Percentiles rank a stretch among this genome's conserved stretches.
phyloP scores from a whole-genome alignment of 2,888 invertebrate genomes.

The Beris chalybata region DNA sequence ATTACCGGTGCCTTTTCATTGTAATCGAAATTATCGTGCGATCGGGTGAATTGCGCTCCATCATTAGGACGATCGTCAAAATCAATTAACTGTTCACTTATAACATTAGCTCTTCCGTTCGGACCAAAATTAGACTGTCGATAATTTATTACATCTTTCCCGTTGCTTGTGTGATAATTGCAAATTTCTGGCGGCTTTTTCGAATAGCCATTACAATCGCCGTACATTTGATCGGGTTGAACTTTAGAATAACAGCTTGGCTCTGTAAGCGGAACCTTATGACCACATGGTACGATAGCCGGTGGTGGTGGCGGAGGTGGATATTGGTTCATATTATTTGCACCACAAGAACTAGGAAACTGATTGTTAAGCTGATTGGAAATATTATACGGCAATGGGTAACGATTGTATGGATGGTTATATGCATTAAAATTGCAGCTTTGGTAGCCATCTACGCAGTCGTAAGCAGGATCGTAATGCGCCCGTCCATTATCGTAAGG shows the following conservation, averaged over 20 bases:
- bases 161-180: conserved; percentile 29
- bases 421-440: conserved; percentile 41
- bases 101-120: conserved; percentile 37
- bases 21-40: conserved; percentile 44
- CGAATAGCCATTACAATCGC: conserved; percentile 34
- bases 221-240: conserved; percentile 33
- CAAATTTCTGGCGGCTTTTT: conserved; percentile 34
- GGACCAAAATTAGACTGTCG: conserved; percentile 28
- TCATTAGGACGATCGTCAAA: conserved; percentile 50
- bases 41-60: conserved; percentile 20
- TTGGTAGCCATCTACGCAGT: conserved; percentile 49
- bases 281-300: conserved; percentile 30
- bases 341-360: conserved; percentile 10
- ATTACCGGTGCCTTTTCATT: conserved; percentile 32
- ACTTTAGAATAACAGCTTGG: conserved; percentile 27
- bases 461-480: conserved; percentile 51
- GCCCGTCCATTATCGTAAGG: conserved; percentile 47
- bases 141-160: conserved; percentile 33
- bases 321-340: conserved; percentile 21
- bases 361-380: conserved; percentile 49
- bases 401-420: conserved; percentile 52
- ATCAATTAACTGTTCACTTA: conserved; percentile 51
- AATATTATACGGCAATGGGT: conserved; percentile 54
- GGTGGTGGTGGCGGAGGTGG: conserved; percentile 23
- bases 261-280: conserved; percentile 20